These are phyloP conservation scores for Distichodus sexfasciatus DNA, from an alignment of 2,797 vertebrate species.

Conservation along the genomic window DNA sequence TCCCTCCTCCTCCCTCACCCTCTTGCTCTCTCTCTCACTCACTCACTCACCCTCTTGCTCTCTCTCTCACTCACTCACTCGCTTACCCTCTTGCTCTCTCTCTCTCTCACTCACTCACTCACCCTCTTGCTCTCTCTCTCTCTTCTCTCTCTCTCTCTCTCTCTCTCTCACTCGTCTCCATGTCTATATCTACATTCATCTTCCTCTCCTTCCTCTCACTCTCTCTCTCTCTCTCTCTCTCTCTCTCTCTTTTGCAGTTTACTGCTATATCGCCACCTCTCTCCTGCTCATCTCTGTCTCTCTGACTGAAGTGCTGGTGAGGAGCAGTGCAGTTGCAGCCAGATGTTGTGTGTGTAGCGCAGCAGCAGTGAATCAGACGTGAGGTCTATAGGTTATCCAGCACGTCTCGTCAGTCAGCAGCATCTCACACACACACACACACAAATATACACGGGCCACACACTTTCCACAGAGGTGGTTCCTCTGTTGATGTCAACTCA, in stretches of 20 bases:
- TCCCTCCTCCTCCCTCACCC: too few relatives aligned
- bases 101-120: background rate
- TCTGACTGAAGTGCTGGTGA: slow-evolving; percentile 18
- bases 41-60: too few relatives aligned
- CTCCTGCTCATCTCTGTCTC: background rate
- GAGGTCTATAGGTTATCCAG: slow-evolving; percentile 31
- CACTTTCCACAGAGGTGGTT: background rate
- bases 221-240: background rate
- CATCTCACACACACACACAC: slow-evolving; percentile 9
- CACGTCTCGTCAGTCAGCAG: slow-evolving; percentile 32
- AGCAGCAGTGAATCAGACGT: slow-evolving; percentile 21
- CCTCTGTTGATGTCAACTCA: background rate
- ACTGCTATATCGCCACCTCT: background rate
- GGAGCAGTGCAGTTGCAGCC: too few relatives aligned
- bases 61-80: too few relatives aligned
- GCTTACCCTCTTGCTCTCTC: too few relatives aligned
- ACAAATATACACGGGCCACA: background rate
- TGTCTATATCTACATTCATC: background rate
- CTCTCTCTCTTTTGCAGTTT: background rate
- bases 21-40: too few relatives aligned
- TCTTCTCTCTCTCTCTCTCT: background rate
- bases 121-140: background rate
- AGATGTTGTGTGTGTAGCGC: slow-evolving; percentile 29
- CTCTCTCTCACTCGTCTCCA: background rate
- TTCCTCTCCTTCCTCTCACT: background rate